Percentiles rank a stretch among this genome's conserved stretches.
phyloP scores from a whole-genome alignment of 2,113 vertebrate species.

The Arvicanthis niloticus region DNA sequence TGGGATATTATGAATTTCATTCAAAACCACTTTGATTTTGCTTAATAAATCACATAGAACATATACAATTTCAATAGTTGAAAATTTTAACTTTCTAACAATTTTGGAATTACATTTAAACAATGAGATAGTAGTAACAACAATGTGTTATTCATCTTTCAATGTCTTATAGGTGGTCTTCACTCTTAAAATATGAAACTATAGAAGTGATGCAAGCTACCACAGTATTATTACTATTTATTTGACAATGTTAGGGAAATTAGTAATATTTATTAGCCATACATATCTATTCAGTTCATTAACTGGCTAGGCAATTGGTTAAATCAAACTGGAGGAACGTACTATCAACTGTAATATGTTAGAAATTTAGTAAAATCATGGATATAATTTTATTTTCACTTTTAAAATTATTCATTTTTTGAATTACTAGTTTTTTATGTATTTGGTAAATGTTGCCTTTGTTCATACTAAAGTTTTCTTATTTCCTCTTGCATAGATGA shows the following conservation, averaged over 20 bases:
- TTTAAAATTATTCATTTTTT: neutral
- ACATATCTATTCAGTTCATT: neutral
- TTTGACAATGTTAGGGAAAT: neutral
- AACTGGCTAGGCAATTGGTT: neutral
- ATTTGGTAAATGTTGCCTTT: neutral
- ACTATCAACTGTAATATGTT: neutral
- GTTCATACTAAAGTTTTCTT: neutral
- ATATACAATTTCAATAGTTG: neutral
- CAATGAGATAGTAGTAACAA: neutral
- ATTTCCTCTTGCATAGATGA: neutral
- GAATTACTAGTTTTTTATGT: neutral
- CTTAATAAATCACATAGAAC: neutral
- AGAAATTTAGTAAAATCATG: neutral
- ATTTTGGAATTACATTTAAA: neutral
- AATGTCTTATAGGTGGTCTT: neutral
- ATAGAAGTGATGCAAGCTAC: neutral
- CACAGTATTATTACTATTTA: neutral
- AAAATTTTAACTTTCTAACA: neutral
- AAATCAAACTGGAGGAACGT: neutral
- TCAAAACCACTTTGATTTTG: neutral
- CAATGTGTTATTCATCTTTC: neutral
- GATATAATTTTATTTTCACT: constrained; percentile 4
- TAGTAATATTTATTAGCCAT: neutral
- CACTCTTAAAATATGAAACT: neutral
- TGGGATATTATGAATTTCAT: neutral